These are phyloP conservation scores for Synodontis membranacea DNA, from an alignment of 2,113 vertebrate genomes.

Conservation along the genomic window DNA sequence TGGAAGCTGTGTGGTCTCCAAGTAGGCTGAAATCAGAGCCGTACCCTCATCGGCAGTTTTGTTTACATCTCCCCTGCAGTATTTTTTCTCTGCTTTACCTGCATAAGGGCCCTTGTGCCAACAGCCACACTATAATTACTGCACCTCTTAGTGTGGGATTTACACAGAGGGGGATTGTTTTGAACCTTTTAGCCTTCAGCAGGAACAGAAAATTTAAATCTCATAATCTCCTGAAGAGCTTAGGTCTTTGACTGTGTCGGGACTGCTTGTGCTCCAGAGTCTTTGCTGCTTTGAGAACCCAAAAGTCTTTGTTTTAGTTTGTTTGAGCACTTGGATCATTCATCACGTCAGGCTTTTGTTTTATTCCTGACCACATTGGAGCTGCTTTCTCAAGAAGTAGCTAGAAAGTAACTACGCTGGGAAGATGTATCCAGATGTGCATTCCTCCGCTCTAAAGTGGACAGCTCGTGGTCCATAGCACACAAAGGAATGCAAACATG, in stretches of 20 bases:
- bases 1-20: conserved; percentile 17
- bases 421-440: conserved; percentile 50
- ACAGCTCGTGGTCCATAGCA: conserved; percentile 10
- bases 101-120: conserved; percentile 16
- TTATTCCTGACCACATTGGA: not conserved
- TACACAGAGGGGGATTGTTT: conserved; percentile 21
- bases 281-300: not conserved
- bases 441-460: conserved; percentile 40
- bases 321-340: not conserved
- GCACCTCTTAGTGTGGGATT: not conserved
- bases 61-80: conserved; percentile 40
- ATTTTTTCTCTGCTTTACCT: conserved; percentile 31
- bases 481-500: conserved; percentile 46
- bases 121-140: conserved; percentile 20
- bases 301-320: conserved; percentile 5
- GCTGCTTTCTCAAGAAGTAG: conserved; percentile 2
- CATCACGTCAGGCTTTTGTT: conserved; percentile 4
- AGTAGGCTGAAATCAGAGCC: conserved; percentile 24
- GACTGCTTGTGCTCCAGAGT: not conserved
- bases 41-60: conserved; percentile 25
- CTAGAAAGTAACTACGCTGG: conserved; percentile 18
- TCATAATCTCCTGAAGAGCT: conserved; percentile 13
- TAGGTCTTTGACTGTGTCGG: conserved; percentile 7
- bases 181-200: not conserved
- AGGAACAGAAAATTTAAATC: conserved; percentile 12